A percentile compares a stretch with the other conserved stretches of the same genome.
These are phyloP conservation scores for Diadumene lineata DNA, from an alignment of 92 coral and sea anemone species.

Conservation along the genomic window DNA sequence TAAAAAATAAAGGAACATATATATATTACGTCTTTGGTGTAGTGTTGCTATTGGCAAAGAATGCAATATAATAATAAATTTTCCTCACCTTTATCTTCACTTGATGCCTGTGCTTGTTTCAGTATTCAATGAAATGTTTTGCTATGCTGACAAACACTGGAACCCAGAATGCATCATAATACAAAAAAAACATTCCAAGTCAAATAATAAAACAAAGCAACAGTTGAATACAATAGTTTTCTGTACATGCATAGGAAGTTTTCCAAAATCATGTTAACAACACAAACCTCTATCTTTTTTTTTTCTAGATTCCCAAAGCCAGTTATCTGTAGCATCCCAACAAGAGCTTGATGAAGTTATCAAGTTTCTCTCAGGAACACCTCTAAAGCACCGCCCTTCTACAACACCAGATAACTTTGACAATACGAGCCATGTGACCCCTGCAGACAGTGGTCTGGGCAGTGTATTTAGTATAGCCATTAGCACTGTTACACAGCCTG, in stretches of 20 bases:
- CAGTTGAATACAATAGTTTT: no score
- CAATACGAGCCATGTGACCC: conserved; percentile 76
- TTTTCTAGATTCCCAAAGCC: conserved; percentile 73
- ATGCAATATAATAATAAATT: no score
- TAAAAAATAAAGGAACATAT: no score
- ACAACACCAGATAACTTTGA: conserved; percentile 59
- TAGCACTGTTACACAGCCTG: conserved; percentile 53
- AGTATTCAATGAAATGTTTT: no score
- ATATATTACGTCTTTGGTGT: no score
- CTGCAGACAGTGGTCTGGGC: conserved; percentile 86
- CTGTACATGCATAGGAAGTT: no score
- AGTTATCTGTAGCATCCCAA: conserved; percentile 94
- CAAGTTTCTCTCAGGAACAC: conserved; percentile 95
- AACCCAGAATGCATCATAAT: neutral
- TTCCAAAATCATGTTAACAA: neutral
- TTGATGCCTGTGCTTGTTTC: no score
- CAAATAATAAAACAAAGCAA: no score
- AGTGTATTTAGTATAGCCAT: conserved; percentile 68
- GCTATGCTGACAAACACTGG: neutral
- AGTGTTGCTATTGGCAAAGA: no score
- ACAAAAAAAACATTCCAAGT: no score
- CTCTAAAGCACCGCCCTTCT: conserved; percentile 57
- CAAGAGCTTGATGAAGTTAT: conserved; percentile 93
- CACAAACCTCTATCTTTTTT: neutral
- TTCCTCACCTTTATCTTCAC: no score